A percentile compares a stretch with the other conserved stretches of the same genome.
Conservation (phyloP, 1,140 invertebrate genomes). For the Eriosoma lanigerum region DNA sequence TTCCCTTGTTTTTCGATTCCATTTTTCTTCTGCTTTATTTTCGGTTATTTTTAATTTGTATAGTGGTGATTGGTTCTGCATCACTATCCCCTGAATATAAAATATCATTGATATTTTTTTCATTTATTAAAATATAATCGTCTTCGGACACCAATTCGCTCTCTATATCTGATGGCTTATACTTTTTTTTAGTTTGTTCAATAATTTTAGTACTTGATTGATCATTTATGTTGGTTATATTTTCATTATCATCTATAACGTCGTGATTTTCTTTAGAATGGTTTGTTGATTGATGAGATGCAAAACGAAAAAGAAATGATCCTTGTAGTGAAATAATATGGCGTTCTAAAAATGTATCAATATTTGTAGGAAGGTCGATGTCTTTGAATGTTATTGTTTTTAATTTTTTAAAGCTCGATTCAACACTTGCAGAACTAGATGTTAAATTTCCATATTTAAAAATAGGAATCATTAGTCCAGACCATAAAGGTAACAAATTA, state of each 20-base stretch:
- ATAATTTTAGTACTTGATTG: not conserved
- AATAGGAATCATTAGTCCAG: not conserved
- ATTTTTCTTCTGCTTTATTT: not conserved
- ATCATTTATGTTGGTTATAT: not conserved
- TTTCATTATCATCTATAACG: not conserved
- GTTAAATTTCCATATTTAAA: not conserved
- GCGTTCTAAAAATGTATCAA: constrained; percentile 11
- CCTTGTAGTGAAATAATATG: not conserved
- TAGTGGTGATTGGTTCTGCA: not conserved
- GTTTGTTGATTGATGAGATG: not conserved
- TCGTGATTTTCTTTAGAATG: not conserved
- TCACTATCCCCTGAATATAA: not conserved
- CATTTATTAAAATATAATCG: not conserved
- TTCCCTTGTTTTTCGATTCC: not conserved
- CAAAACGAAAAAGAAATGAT: not conserved
- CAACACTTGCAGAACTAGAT: not conserved
- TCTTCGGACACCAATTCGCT: too few relatives aligned
- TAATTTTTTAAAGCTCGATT: constrained; percentile 2
- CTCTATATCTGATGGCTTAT: too few relatives aligned
- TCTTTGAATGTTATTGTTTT: not conserved
- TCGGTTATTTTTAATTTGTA: not conserved
- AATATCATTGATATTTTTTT: not conserved
- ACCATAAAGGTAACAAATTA: not conserved
- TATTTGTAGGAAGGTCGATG: not conserved
- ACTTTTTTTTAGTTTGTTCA: not conserved